Base-by-base conservation (phyloP, 2,113 vertebrate species). In the Sisor rabdophorus region DNA sequence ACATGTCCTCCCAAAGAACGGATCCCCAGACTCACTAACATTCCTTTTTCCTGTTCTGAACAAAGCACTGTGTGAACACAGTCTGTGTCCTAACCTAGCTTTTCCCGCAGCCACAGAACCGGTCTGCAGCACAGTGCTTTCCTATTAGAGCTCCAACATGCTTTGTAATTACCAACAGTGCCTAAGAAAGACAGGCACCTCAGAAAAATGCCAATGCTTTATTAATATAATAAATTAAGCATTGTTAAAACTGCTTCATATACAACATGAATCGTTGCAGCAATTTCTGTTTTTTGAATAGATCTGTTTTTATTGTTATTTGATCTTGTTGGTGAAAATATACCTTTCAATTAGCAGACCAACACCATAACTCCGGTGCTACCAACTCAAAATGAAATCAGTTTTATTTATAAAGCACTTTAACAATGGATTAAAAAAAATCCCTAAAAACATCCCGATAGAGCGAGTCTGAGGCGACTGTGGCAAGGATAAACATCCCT, bases 151-250 rank as follows among this genome's bases (percentile, higher is more conserved):
- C 79, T 52, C 77, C 79, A 81, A 70, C 69, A 79, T 81, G 76
- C 72, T 70, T 63, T 19, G 79, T 81, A 83, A 83, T 83, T 83
- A 83, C 63, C 54, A 83, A 73, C 73, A 69, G 73, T 63, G 61
- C 81, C 74, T 73, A 59, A 36, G 74, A 77, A 64, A 53, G 24
- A 61, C 24, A n/a, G 40, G 52, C 58, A 75, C 50, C 24, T 47
- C 30, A 36, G 50, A 36, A 28, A 79, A 69, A 59, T 75, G 61
- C 52, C 68, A 64, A 73, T 11, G 24, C 68, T 36, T 69, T 67
- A 73, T 82, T 79, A 76, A 53, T 76, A 60, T 55, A 79, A 76
- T 59, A 59, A 79, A 76, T 71, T 8, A 24, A 69, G 70, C 26
- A 36, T 26, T 63, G 72, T 63, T 76, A 63, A 55, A 54, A 67